These are phyloP conservation scores for Scartelaos histophorus DNA, from an alignment of 2,113 vertebrate genomes.

Conservation along the genomic window DNA sequence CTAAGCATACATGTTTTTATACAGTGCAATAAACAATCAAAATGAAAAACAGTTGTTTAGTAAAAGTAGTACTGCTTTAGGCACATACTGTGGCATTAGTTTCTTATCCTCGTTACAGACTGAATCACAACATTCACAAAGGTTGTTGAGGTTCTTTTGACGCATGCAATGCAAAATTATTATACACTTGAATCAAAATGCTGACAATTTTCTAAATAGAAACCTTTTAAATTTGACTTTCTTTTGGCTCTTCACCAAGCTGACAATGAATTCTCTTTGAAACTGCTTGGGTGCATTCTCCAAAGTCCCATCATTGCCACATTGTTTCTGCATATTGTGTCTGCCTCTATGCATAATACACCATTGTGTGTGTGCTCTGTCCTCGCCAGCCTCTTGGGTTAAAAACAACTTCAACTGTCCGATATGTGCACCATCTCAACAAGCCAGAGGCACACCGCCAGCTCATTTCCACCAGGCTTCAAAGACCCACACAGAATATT, in stretches of 20 bases:
- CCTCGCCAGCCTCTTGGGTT: conserved; percentile 13
- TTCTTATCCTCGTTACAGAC: no score
- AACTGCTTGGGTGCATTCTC: not conserved
- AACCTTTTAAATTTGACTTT: not conserved
- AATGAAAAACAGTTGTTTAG: no score
- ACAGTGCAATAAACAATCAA: no score
- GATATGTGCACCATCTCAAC: conserved; percentile 3
- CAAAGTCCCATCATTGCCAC: not conserved
- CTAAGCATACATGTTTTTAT: no score
- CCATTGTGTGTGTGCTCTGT: conserved; percentile 12
- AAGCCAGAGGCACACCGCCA: not conserved
- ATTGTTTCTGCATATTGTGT: conserved; percentile 3
- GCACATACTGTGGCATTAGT: no score
- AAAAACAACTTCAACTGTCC: conserved; percentile 1
- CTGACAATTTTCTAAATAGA: not conserved
- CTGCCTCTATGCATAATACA: conserved; percentile 4
- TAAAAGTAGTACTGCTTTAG: no score
- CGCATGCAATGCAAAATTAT: no score
- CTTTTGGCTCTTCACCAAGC: not conserved
- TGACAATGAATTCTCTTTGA: not conserved
- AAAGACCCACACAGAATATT: conserved; percentile 10
- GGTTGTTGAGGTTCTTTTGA: no score
- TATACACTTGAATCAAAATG: not conserved
- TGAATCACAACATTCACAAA: no score
- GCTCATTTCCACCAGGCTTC: conserved; percentile 18